A percentile compares a stretch with the other conserved stretches of the same genome.
phyloP scores from a whole-genome alignment of 2,113 vertebrate genomes.

The Poeciliopsis retropinna region DNA sequence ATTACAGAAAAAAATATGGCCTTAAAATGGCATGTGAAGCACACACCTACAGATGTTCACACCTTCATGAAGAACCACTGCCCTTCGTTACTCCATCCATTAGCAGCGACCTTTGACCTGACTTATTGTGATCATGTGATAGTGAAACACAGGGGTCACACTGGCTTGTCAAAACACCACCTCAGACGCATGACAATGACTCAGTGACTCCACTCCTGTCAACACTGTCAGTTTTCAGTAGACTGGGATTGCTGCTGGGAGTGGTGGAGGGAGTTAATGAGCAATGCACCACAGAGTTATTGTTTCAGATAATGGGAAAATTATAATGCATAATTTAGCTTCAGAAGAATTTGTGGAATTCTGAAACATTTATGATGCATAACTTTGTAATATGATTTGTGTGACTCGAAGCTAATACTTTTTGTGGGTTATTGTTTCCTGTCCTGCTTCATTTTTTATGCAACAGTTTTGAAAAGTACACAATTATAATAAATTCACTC shows the following conservation, averaged over 20 bases:
- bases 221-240: background rate
- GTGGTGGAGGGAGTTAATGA: background rate
- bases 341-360: background rate
- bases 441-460: slow-evolving; percentile 1
- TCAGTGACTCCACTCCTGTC: slow-evolving; percentile 26
- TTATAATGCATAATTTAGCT: slow-evolving; percentile 19
- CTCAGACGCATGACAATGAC: slow-evolving; percentile 57
- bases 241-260: background rate
- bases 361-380: slow-evolving; percentile 20
- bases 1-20: background rate
- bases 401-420: background rate
- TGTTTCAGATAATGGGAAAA: slow-evolving; percentile 3
- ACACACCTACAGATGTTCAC: slow-evolving; percentile 11
- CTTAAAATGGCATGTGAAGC: slow-evolving; percentile 9
- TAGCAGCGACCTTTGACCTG: slow-evolving; percentile 76
- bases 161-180: slow-evolving; percentile 67
- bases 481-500: background rate
- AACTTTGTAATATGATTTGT: slow-evolving; percentile 17
- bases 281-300: background rate
- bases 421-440: slow-evolving; percentile 18
- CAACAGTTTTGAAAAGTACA: background rate
- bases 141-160: slow-evolving; percentile 70
- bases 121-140: slow-evolving; percentile 73
- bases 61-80: slow-evolving; percentile 49
- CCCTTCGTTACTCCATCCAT: slow-evolving; percentile 67